phyloP scores from a whole-genome alignment of 2,888 invertebrate genomes.

The Didymodactylos carnosus region DNA sequence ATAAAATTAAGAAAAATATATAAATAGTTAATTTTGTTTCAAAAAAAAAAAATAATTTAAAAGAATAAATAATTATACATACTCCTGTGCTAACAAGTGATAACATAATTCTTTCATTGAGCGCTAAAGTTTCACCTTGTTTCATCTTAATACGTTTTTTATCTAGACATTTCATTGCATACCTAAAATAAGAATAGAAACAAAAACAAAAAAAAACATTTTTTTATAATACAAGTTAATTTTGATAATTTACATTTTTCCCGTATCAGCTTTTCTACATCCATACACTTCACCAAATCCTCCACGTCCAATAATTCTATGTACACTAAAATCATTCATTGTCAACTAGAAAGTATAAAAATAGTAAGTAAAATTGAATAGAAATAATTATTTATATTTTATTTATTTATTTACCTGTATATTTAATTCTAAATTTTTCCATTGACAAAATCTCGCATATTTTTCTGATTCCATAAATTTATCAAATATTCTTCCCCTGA shows the following conservation, averaged over 20 bases:
- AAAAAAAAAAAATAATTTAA: background rate
- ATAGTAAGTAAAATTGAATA: no score
- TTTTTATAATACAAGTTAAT: background rate
- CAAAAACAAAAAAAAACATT: background rate
- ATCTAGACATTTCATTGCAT: conserved; percentile 99
- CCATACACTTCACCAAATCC: conserved; percentile 99
- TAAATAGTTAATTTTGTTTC: no score
- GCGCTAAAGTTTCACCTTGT: conserved; percentile 82
- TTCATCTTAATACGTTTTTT: conserved; percentile 99
- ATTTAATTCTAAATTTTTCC: conserved; percentile 99
- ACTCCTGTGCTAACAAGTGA: conserved; percentile 97
- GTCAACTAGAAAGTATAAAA: conserved; percentile 50
- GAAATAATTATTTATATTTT: background rate
- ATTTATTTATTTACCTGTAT: conserved; percentile 53
- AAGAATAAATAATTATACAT: conserved; percentile 32
- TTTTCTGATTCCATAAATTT: conserved; percentile 66
- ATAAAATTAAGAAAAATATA: conserved; percentile 15
- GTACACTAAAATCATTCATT: conserved; percentile 99
- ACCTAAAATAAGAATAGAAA: conserved; percentile 37
- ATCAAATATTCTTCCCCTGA: conserved; percentile 86
- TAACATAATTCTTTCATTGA: conserved; percentile 97
- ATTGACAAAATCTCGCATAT: conserved; percentile 97
- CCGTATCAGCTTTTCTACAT: conserved; percentile 94
- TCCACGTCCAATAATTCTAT: conserved; percentile 93
- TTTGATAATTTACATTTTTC: conserved; percentile 83